These are phyloP conservation scores for Borostomias antarcticus DNA, from an alignment of 2,797 vertebrate species.

Conservation along the genomic window DNA sequence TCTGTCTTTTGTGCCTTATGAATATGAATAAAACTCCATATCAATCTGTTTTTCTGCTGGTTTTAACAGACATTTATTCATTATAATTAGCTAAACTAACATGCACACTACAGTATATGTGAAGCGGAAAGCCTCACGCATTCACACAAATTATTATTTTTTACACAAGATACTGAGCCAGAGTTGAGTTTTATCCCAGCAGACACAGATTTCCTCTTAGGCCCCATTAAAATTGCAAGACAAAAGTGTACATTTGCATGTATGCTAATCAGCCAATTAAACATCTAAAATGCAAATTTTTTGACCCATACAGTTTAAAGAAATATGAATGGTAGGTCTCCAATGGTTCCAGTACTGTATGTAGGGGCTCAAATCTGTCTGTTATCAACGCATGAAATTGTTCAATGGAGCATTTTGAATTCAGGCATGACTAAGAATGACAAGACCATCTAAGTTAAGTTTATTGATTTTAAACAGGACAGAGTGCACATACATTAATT, in stretches of 20 bases:
- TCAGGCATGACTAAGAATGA: slow-evolving; percentile 17
- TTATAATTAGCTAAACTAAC: neutral
- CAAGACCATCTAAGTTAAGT: too few species aligned
- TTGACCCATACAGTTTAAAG: slow-evolving; percentile 51
- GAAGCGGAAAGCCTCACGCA: too few species aligned
- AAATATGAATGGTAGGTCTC: slow-evolving; percentile 39
- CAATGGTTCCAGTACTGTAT: too few species aligned
- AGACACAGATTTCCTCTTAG: slow-evolving; percentile 39
- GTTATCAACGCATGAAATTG: slow-evolving; percentile 15
- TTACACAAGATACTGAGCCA: too few species aligned
- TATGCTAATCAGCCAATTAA: slow-evolving; percentile 79
- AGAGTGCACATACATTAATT: too few species aligned
- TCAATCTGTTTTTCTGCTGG: neutral
- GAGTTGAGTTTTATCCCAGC: slow-evolving; percentile 29
- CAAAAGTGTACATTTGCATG: slow-evolving; percentile 56
- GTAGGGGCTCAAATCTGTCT: too few species aligned
- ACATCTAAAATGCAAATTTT: slow-evolving; percentile 64
- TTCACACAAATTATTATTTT: too few species aligned
- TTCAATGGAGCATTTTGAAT: slow-evolving; percentile 18
- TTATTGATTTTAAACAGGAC: too few species aligned
- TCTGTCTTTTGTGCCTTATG: neutral
- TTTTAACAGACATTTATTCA: neutral
- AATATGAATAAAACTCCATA: neutral
- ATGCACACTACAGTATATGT: neutral
- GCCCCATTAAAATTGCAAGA: slow-evolving; percentile 66